These are phyloP conservation scores for Gasteruption jaculator DNA, from an alignment of 2,888 invertebrate genomes.

Conservation along the genomic window DNA sequence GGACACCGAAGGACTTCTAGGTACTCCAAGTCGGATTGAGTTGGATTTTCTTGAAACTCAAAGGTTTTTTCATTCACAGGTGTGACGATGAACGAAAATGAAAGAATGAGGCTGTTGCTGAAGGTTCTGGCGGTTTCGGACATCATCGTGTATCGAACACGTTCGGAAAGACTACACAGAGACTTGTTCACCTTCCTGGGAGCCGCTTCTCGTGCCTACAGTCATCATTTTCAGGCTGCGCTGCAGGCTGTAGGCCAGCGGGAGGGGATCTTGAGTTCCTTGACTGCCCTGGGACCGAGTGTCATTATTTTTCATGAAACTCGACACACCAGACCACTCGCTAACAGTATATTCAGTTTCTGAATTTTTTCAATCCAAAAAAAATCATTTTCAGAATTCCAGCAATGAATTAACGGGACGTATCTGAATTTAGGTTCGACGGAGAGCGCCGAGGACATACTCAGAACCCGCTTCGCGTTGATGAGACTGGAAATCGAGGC, in stretches of 20 bases:
- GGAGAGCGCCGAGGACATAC: conserved; percentile 61
- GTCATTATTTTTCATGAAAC: conserved; percentile 80
- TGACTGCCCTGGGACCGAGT: conserved; percentile 65
- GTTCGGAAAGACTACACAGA: conserved; percentile 69
- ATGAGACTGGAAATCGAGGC: conserved; percentile 64
- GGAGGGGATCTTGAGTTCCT: conserved; percentile 48
- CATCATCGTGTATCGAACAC: conserved; percentile 71
- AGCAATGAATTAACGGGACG: too few relatives aligned
- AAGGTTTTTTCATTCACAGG: conserved; percentile 25
- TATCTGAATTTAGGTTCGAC: conserved; percentile 51
- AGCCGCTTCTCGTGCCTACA: conserved; percentile 71
- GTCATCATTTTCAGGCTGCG: conserved; percentile 66
- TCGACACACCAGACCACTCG: conserved; percentile 64
- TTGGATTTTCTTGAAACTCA: not conserved
- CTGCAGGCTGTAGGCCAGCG: conserved; percentile 48
- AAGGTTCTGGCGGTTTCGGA: conserved; percentile 81
- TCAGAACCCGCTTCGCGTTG: conserved; percentile 61
- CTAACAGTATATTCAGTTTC: conserved; percentile 53
- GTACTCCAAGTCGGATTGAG: conserved; percentile 39
- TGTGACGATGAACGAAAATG: conserved; percentile 58
- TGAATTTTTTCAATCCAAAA: too few relatives aligned
- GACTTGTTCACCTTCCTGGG: conserved; percentile 76
- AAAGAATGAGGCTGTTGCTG: conserved; percentile 65
- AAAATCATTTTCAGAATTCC: conserved; percentile 20
- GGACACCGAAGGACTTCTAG: conserved; percentile 78